Evolutionary conservation across 1,140 invertebrate species (phyloP), one percentile per base, ranked within the genome.

Genomic region (Drosophila biarmipes): DNA sequence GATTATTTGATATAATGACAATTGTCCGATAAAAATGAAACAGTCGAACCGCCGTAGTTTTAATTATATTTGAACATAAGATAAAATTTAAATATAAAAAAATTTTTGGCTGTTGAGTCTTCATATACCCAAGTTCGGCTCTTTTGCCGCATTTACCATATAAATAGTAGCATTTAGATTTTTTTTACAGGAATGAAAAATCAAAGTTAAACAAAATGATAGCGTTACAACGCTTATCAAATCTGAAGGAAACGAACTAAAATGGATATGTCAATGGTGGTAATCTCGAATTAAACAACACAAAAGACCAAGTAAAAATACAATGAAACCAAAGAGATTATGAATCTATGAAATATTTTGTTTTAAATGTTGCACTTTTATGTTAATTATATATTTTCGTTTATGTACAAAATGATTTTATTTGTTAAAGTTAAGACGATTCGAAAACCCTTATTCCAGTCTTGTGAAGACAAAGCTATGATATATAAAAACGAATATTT

Each of bases 341-440:
- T 51, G 24, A 72, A 78, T 56, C 43, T 81, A 78, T 67, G 14
- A 87, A 54, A 62, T 74, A 76, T 73, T 87, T 87, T 72, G 37
- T 64, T 86, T 87, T 72, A 66, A 73, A 76, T 86, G 75, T 87
- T 86, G 74, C 78, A 87, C 62, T 86, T 86, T 86, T 87, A 82
- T 86, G 82, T 86, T 86, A 89, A 75, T 86, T 80, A 54, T 49
- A 84, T 73, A 78, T 80, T 89, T 86, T 89, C 63, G 52, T 86
- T 86, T 84, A 80, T 85, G 77, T 85, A 59, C 76, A 71, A 59
- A 64, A 64, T 77, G 43, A 78, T 79, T 82, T 86, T 72, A 72
- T 82, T 86, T 78, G 77, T 80, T 86, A 78, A 75, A 66, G 66
- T 78, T 87, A 61, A 64, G 69, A 68, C 40, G 17, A 76, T 43